These are phyloP conservation scores for Heliconius sara DNA, from an alignment of 2,888 invertebrate genomes.

Conservation along the genomic window DNA sequence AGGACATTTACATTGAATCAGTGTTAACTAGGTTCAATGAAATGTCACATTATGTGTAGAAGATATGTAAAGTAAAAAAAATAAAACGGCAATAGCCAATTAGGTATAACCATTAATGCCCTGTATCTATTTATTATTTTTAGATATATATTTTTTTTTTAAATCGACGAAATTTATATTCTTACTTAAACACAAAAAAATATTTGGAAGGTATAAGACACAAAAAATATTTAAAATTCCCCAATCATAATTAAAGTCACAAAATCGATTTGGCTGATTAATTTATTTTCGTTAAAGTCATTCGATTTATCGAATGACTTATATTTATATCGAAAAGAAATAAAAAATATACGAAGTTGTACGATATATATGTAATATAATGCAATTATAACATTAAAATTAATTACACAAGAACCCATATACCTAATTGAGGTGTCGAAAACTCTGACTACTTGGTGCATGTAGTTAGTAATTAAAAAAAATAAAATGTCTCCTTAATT, in stretches of 20 bases:
- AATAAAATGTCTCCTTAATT: neutral
- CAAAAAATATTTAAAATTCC: constrained; percentile 6
- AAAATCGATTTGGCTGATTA: constrained; percentile 15
- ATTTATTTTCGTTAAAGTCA: constrained; percentile 17
- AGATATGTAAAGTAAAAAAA: no score
- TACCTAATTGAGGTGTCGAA: constrained; percentile 5
- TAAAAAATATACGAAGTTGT: neutral
- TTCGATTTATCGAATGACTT: constrained; percentile 12
- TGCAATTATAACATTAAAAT: constrained; percentile 8
- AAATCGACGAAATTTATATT: neutral
- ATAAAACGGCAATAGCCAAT: no score
- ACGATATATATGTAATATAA: constrained; percentile 9
- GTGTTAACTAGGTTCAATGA: no score
- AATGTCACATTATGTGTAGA: no score
- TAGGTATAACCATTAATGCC: no score
- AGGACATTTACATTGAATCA: no score
- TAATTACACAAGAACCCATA: constrained; percentile 1
- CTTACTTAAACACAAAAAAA: neutral
- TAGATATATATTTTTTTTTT: neutral
- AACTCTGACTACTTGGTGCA: neutral
- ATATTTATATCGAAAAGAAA: constrained; percentile 5
- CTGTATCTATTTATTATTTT: neutral
- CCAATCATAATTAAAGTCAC: constrained; percentile 15
- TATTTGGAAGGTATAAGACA: neutral
- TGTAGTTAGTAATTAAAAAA: neutral